A percentile compares a stretch with the other conserved stretches of the same genome.
phyloP scores from a whole-genome alignment of 2,888 invertebrate species.

The Pterostichus niger region DNA sequence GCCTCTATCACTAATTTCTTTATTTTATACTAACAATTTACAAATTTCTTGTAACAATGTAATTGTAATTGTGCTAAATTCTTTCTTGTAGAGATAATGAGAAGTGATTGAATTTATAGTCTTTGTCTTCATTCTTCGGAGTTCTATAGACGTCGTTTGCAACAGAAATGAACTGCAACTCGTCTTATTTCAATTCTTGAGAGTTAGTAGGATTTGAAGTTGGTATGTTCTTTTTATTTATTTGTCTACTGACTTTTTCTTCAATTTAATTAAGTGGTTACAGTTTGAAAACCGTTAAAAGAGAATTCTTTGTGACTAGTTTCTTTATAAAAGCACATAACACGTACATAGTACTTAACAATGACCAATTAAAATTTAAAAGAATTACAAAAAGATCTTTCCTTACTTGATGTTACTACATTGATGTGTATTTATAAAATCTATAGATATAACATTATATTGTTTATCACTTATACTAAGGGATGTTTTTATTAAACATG shows the following conservation, averaged over 20 bases:
- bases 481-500: too few relatives aligned
- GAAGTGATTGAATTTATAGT: constrained; percentile 37
- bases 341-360: constrained; percentile 1
- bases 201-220: constrained; percentile 12
- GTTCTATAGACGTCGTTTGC: constrained; percentile 27
- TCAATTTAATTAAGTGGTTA: constrained; percentile 39
- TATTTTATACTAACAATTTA: too few relatives aligned
- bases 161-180: constrained; percentile 36
- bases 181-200: constrained; percentile 9
- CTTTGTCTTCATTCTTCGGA: background rate
- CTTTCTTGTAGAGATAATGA: constrained; percentile 3
- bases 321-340: constrained; percentile 4
- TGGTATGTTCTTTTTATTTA: background rate
- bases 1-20: too few relatives aligned
- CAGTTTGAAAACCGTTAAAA: constrained; percentile 29
- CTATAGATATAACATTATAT: too few relatives aligned
- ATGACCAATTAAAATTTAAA: background rate
- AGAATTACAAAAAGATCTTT: too few relatives aligned
- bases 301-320: constrained; percentile 13
- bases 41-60: too few relatives aligned
- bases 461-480: too few relatives aligned
- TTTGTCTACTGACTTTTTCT: constrained; percentile 44
- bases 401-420: too few relatives aligned
- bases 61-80: background rate
- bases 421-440: too few relatives aligned